Conservation (phyloP, 2,888 invertebrate genomes). For the Ormyrus nitidulus region DNA sequence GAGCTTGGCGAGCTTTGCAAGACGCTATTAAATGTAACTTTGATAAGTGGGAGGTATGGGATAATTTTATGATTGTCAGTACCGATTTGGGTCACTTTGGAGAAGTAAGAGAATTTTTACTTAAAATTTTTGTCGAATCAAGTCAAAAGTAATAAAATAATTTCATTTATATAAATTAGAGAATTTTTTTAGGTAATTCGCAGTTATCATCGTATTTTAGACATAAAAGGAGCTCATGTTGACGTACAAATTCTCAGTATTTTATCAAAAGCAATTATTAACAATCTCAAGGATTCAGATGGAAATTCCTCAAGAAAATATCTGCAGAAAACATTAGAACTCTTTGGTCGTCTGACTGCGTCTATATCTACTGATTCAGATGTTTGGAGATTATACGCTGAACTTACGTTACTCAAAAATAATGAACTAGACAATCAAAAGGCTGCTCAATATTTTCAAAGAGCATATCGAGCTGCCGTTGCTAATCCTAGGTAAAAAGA, state of each 20-base stretch:
- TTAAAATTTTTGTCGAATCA: background rate
- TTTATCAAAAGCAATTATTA: constrained; percentile 83
- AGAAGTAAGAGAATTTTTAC: constrained; percentile 77
- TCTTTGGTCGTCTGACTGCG: constrained; percentile 86
- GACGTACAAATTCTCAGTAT: constrained; percentile 86
- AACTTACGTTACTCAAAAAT: constrained; percentile 78
- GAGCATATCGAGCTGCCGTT: constrained; percentile 84
- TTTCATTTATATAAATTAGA: constrained; percentile 1
- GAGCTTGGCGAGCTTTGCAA: constrained; percentile 89
- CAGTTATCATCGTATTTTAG: constrained; percentile 90
- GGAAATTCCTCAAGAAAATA: constrained; percentile 70
- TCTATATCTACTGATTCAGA: constrained; percentile 83
- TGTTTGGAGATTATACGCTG: constrained; percentile 90
- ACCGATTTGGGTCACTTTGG: constrained; percentile 91
- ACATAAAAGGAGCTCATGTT: constrained; percentile 87
- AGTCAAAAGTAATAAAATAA: background rate
- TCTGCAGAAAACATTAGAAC: constrained; percentile 79
- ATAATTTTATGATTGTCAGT: constrained; percentile 92
- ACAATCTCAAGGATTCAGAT: constrained; percentile 80
- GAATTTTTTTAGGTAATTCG: constrained; percentile 79
- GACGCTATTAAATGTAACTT: constrained; percentile 95
- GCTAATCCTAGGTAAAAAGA: constrained; percentile 77
- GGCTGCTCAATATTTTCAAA: constrained; percentile 84
- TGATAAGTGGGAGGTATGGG: constrained; percentile 97
- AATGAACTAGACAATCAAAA: constrained; percentile 70